A percentile compares a stretch with the other conserved stretches of the same genome.
phyloP scores from a whole-genome alignment of 2,797 vertebrate genomes.

The Falco biarmicus region DNA sequence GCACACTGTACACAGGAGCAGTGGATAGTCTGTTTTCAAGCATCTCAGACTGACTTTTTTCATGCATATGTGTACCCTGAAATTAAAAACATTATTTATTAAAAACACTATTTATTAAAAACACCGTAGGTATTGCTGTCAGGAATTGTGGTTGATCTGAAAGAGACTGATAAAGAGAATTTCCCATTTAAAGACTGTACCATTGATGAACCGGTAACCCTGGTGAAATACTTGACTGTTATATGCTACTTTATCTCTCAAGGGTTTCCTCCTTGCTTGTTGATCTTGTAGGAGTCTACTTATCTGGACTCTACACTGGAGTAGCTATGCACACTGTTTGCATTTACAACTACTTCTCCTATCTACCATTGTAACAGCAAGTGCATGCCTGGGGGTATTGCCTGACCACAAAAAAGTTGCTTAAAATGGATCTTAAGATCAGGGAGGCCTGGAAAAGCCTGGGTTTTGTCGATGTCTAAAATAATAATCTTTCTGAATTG shows the following conservation, averaged over 20 bases:
- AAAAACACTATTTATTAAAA: neutral
- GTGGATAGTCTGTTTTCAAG: neutral
- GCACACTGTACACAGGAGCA: neutral
- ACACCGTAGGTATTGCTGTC: conserved; percentile 40
- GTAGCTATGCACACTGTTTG: neutral
- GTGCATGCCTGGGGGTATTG: neutral
- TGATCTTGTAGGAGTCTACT: neutral
- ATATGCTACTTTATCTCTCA: neutral
- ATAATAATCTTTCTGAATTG: neutral
- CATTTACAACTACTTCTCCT: neutral
- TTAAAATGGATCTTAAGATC: neutral
- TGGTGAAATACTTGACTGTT: conserved; percentile 9
- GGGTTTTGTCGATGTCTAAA: neutral
- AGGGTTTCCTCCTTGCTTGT: conserved; percentile 18
- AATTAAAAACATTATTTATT: conserved; percentile 29
- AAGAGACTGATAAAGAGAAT: conserved; percentile 59
- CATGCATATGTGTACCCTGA: neutral
- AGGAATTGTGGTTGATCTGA: conserved; percentile 59
- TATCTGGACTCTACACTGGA: neutral
- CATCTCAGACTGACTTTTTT: neutral
- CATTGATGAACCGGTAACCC: conserved; percentile 45
- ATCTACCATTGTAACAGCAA: conserved; percentile 13
- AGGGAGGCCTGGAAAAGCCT: neutral
- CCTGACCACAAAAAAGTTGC: neutral
- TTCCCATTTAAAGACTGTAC: conserved; percentile 59